Evolutionary conservation across 2,113 vertebrate genomes (phyloP).

Genomic region (Chionodraco myersi): DNA sequence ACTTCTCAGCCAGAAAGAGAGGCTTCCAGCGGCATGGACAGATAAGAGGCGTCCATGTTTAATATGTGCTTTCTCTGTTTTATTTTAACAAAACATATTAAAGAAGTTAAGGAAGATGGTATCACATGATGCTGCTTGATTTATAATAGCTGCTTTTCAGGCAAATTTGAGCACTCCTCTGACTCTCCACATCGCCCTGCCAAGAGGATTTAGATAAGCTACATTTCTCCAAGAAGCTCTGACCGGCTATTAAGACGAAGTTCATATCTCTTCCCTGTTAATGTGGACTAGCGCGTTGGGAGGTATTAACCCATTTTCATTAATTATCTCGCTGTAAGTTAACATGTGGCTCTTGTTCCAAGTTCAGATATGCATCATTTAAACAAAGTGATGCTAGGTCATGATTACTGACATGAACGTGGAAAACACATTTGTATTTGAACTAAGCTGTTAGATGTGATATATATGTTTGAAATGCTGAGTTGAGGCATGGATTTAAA

Average conservation of each 20-base stretch:
- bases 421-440: neutral
- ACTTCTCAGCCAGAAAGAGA: slow-evolving; percentile 24
- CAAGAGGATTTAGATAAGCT: slow-evolving; percentile 82
- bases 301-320: slow-evolving; percentile 69
- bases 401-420: slow-evolving; percentile 28
- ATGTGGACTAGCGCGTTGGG: slow-evolving; percentile 48
- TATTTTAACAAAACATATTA: slow-evolving; percentile 29
- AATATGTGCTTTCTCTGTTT: slow-evolving; percentile 22
- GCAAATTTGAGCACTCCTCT: slow-evolving; percentile 70
- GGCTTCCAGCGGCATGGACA: slow-evolving; percentile 33
- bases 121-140: slow-evolving; percentile 61
- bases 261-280: slow-evolving; percentile 68
- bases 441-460: slow-evolving; percentile 26
- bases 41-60: slow-evolving; percentile 5
- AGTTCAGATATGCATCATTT: slow-evolving; percentile 40
- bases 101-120: slow-evolving; percentile 34
- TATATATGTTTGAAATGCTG: slow-evolving; percentile 17
- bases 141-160: slow-evolving; percentile 73
- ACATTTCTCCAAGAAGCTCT: slow-evolving; percentile 67
- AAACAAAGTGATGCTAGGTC: slow-evolving; percentile 25
- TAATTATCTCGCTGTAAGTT: slow-evolving; percentile 57
- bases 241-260: slow-evolving; percentile 72
- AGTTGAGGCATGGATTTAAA: slow-evolving; percentile 13
- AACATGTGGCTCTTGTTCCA: slow-evolving; percentile 52
- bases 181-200: slow-evolving; percentile 63